Evolutionary conservation across 2,113 vertebrate species (phyloP).

Genomic region (Patagioenas fasciata): DNA sequence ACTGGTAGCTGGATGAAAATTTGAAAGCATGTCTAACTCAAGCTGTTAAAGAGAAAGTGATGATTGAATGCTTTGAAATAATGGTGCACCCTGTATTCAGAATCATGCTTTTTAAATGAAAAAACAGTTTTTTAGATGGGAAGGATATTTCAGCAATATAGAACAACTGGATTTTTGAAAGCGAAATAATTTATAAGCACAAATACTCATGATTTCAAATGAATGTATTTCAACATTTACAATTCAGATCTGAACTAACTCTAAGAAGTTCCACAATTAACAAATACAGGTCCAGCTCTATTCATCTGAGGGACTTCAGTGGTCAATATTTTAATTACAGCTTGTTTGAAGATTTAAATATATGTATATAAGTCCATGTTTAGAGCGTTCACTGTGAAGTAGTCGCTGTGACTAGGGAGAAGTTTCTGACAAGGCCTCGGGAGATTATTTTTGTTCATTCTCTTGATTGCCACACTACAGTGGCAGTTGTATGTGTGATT

Average conservation of each 20-base stretch:
- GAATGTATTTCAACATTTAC: background rate
- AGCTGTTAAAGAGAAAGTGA: slow-evolving; percentile 47
- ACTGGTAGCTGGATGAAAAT: slow-evolving; percentile 42
- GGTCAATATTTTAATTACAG: background rate
- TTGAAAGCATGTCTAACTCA: slow-evolving; percentile 43
- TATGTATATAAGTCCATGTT: background rate
- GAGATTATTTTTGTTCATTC: slow-evolving; percentile 10
- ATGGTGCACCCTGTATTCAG: background rate
- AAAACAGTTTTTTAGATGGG: background rate
- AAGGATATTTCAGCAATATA: background rate
- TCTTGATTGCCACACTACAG: background rate
- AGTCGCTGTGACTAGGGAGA: background rate
- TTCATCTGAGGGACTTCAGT: background rate
- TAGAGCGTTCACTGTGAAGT: background rate
- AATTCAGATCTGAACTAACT: background rate
- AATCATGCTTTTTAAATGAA: slow-evolving; percentile 13
- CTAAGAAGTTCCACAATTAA: background rate
- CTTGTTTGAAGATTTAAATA: background rate
- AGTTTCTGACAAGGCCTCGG: background rate
- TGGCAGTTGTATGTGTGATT: background rate
- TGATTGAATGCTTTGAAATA: slow-evolving; percentile 50
- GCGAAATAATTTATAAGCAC: background rate
- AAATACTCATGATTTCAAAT: slow-evolving; percentile 33
- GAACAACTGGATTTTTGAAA: background rate
- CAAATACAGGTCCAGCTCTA: background rate